Evolutionary conservation across 1,140 invertebrate genomes (phyloP).

Genomic region (Diachasma alloeum): DNA sequence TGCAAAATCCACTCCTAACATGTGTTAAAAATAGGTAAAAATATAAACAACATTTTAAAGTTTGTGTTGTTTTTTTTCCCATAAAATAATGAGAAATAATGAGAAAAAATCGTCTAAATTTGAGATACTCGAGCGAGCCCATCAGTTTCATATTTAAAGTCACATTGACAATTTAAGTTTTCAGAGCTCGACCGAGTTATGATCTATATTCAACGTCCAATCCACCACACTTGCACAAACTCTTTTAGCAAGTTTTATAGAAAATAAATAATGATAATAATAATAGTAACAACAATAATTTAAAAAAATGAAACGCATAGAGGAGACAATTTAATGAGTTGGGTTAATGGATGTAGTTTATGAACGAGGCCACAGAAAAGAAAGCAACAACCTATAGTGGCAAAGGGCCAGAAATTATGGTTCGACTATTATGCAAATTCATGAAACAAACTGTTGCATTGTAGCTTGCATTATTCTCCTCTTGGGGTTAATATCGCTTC

Average conservation of each 20-base stretch:
- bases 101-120: too few relatives aligned
- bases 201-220: background rate
- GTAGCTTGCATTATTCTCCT: constrained; percentile 16
- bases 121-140: too few relatives aligned
- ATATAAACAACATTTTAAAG: too few relatives aligned
- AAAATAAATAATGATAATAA: background rate
- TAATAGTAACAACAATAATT: too few relatives aligned
- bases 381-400: background rate
- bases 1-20: too few relatives aligned
- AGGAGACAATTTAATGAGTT: background rate
- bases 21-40: background rate
- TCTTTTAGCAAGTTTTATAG: background rate
- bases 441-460: constrained; percentile 18
- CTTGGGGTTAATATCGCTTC: constrained; percentile 20
- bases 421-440: constrained; percentile 18
- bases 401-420: constrained; percentile 15
- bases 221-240: background rate
- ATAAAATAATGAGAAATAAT: too few relatives aligned
- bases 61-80: too few relatives aligned
- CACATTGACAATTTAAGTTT: background rate
- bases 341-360: background rate
- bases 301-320: too few relatives aligned
- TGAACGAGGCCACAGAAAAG: background rate
- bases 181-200: background rate
- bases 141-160: too few relatives aligned